Base-by-base conservation (phyloP, 2,888 invertebrate species). In the Ethmia dodecea region DNA sequence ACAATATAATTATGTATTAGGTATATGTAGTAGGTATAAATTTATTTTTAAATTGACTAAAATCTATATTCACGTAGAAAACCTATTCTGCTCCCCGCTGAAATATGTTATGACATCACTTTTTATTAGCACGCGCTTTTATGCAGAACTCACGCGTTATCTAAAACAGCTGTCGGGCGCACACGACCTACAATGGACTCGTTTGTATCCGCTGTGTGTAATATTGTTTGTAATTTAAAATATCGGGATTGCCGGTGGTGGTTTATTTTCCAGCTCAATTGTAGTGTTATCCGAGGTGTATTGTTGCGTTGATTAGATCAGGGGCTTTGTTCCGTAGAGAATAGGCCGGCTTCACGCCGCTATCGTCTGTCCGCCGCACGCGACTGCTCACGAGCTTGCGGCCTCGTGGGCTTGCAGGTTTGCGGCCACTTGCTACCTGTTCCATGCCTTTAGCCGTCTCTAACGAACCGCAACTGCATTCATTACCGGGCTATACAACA, bases 221-320 rank as follows among this genome's bases (percentile, higher is more conserved):
- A 80, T 80, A 81, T 77, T 79, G 77, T 79, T 71, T 74, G 77
- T 80, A 77, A 78, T 81, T 80, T 81, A 75, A 83, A 81, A 76
- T 76, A 75, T 78, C 73, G 70, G 70, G 60, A 65, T 60, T 56
- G 67, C 58, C 60, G 55, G 57, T 57, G 55, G 60, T 54, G 65
- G 67, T 72, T 72, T 75, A 74, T 78, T 74, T 73, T 66, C 71
- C 66, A 60, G 67, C 68, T 70, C 65, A 68, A 71, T 70, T 73
- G 73, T 66, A 60, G 60, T 67, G 66, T 65, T 70, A 72, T 69
- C 64, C 73, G 70, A 69, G 69, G 72, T 75, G 68, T 79, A 80
- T 80, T 81, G 81, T 83, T 75, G 73, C 69, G 71, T 80, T 81
- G 83, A 83, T 81, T 81, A 83, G 79, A 80, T 83, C 80, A 74